Conservation (phyloP, 2,797 vertebrate species). For the Catharus ustulatus region DNA sequence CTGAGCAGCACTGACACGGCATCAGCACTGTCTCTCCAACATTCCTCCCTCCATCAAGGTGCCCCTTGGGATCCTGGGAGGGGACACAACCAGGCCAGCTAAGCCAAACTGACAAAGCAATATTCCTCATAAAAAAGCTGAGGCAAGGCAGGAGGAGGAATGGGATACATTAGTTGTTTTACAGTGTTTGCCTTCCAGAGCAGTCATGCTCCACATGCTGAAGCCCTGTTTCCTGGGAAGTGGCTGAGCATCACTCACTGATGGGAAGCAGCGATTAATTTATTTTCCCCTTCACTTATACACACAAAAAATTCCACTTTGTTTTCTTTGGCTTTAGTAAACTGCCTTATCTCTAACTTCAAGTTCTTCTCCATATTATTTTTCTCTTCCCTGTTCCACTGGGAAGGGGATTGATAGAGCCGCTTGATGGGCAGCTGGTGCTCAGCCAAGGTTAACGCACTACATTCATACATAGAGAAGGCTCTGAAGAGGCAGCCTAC, state of each 20-base stretch:
- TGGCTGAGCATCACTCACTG: neutral
- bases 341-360: neutral
- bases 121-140: neutral
- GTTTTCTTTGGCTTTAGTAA: neutral
- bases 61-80: neutral
- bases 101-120: neutral
- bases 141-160: neutral
- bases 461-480: neutral
- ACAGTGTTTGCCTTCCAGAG: neutral
- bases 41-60: neutral
- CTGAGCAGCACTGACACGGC: neutral
- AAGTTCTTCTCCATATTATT: neutral
- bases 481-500: neutral
- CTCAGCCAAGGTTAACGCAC: neutral
- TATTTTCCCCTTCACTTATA: neutral
- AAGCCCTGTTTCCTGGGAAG: neutral
- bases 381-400: neutral
- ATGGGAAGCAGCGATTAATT: neutral
- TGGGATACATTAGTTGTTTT: neutral
- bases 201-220: neutral
- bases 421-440: neutral
- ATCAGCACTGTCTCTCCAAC: neutral
- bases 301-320: neutral
- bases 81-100: neutral
- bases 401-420: neutral